Percentiles rank a stretch among this genome's conserved stretches.
Conservation (phyloP, 2,888 invertebrate genomes). For the Noctua pronuba region DNA sequence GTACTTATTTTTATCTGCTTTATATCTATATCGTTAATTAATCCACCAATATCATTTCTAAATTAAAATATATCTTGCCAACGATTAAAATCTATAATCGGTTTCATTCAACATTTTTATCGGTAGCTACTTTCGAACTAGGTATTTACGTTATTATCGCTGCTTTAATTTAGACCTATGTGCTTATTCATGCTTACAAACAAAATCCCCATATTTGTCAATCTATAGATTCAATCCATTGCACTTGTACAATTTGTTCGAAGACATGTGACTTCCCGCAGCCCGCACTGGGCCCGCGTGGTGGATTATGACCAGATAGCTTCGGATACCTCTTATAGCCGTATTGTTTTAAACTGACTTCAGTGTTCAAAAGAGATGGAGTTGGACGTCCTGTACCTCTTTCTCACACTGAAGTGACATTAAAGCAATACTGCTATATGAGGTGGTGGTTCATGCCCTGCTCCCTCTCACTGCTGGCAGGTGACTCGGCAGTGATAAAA, state of each 20-base stretch:
- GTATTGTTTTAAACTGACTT: neutral
- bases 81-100: slow-evolving; percentile 11
- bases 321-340: neutral
- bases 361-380: neutral
- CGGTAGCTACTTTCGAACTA: neutral
- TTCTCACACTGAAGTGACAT: neutral
- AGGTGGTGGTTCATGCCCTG: neutral
- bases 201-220: neutral
- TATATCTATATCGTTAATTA: neutral
- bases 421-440: neutral
- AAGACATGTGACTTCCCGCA: neutral
- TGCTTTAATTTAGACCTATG: neutral
- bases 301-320: neutral
- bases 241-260: neutral
- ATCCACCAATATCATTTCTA: neutral
- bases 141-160: neutral
- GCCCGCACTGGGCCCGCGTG: neutral
- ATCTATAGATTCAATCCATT: neutral
- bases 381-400: neutral
- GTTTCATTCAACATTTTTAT: slow-evolving; percentile 13
- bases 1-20: too few species aligned
- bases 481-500: neutral
- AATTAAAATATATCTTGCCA: neutral
- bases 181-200: neutral
- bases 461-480: neutral